phyloP scores from a whole-genome alignment of 1,140 invertebrate species.

The Drosophila jambulina region DNA sequence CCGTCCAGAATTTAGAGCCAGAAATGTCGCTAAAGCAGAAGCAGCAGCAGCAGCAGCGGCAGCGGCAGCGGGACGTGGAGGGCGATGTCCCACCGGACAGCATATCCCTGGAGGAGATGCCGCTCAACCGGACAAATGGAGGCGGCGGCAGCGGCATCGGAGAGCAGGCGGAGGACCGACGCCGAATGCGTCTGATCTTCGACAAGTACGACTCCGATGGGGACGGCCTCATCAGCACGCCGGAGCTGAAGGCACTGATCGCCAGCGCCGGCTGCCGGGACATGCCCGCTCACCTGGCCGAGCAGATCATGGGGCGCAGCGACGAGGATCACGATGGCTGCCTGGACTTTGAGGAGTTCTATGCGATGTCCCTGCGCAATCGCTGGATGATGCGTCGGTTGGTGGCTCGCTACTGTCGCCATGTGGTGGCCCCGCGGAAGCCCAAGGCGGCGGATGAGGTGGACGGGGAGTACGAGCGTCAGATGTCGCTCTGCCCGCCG shows the following conservation, averaged over 20 bases:
- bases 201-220: constrained; percentile 90
- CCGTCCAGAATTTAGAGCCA: background rate
- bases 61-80: background rate
- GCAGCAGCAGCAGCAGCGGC: background rate
- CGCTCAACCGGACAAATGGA: background rate
- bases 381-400: constrained; percentile 87
- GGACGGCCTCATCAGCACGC: constrained; percentile 90
- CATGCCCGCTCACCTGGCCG: constrained; percentile 90
- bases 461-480: constrained; percentile 93
- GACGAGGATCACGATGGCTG: constrained; percentile 91
- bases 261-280: constrained; percentile 88
- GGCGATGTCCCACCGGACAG: constrained; percentile 7
- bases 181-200: constrained; percentile 1
- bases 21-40: background rate
- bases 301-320: constrained; percentile 89
- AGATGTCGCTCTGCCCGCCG: constrained; percentile 94
- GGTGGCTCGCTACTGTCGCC: constrained; percentile 87
- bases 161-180: constrained; percentile 4
- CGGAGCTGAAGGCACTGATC: constrained; percentile 89
- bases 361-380: constrained; percentile 89
- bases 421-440: constrained; percentile 87
- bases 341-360: constrained; percentile 92
- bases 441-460: constrained; percentile 83
- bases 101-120: constrained; percentile 13
- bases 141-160: background rate